phyloP scores from a whole-genome alignment of 2,797 vertebrate species.

The Tenualosa ilisha region DNA sequence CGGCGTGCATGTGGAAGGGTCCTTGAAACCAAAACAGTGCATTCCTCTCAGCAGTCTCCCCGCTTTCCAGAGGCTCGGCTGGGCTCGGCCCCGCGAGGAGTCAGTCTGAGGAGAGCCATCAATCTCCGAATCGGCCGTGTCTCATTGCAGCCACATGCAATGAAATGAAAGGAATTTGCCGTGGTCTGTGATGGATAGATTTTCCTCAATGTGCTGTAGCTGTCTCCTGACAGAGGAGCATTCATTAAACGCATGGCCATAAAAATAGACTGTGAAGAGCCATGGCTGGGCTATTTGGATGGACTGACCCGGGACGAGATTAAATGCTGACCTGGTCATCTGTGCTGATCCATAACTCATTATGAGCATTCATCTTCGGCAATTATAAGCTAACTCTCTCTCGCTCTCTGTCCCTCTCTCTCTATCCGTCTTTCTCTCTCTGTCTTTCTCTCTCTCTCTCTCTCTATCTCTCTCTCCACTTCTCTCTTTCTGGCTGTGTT shows the following conservation, averaged over 20 bases:
- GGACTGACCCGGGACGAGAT: not conserved
- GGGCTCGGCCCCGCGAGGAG: not conserved
- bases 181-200: not conserved
- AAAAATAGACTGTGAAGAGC: not conserved
- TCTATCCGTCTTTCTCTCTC: not conserved
- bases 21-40: conserved; percentile 9
- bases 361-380: not conserved
- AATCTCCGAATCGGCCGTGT: not conserved
- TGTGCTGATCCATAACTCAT: conserved; percentile 1
- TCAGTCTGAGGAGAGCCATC: conserved; percentile 7
- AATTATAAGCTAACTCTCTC: not conserved
- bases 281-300: not conserved
- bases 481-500: not conserved
- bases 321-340: conserved; percentile 1
- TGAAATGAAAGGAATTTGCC: conserved; percentile 17
- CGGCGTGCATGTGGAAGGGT: not conserved
- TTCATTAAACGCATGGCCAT: not conserved
- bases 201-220: conserved; percentile 2
- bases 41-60: not conserved
- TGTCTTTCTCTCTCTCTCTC: not conserved
- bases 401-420: not conserved
- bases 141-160: not conserved
- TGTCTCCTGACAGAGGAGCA: not conserved
- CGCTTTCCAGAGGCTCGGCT: not conserved
- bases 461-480: not conserved